phyloP scores from a whole-genome alignment of 2,888 invertebrate genomes.

The Seira musarum region DNA sequence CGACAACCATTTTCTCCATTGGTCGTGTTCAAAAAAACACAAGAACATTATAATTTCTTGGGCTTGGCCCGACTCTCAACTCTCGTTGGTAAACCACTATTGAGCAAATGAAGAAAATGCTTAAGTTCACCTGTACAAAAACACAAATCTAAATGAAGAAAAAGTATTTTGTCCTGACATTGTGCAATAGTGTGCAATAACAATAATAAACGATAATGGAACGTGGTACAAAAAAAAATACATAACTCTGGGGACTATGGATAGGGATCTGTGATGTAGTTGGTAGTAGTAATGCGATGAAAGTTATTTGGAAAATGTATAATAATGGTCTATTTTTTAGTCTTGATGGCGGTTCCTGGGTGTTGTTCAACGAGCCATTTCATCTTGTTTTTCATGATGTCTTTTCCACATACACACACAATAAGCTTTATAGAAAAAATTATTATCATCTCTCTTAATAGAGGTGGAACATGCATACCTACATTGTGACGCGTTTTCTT shows the following conservation, averaged over 20 bases:
- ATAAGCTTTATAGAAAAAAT: background rate
- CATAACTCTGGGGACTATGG: no score
- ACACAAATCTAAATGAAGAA: background rate
- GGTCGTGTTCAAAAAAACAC: constrained; percentile 5
- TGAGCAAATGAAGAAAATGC: background rate
- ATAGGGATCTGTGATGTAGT: background rate
- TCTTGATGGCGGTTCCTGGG: constrained; percentile 30
- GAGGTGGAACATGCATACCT: constrained; percentile 53
- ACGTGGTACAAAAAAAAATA: background rate
- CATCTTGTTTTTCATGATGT: constrained; percentile 27
- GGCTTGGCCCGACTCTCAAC: constrained; percentile 36
- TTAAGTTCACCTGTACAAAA: background rate
- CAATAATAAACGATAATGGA: constrained; percentile 23
- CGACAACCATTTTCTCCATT: constrained; percentile 11
- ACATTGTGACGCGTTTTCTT: constrained; percentile 22
- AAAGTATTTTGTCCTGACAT: background rate
- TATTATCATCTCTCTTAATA: constrained; percentile 51
- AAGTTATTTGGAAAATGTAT: background rate
- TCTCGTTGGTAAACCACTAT: background rate
- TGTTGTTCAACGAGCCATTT: constrained; percentile 36
- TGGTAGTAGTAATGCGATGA: background rate
- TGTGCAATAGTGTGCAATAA: constrained; percentile 27
- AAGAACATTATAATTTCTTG: constrained; percentile 25
- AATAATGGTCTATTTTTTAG: constrained; percentile 50
- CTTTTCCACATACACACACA: background rate